A percentile compares a stretch with the other conserved stretches of the same genome.
Evolutionary conservation across 2,888 invertebrate genomes (phyloP).

Genomic region (Limnephilus auricula): DNA sequence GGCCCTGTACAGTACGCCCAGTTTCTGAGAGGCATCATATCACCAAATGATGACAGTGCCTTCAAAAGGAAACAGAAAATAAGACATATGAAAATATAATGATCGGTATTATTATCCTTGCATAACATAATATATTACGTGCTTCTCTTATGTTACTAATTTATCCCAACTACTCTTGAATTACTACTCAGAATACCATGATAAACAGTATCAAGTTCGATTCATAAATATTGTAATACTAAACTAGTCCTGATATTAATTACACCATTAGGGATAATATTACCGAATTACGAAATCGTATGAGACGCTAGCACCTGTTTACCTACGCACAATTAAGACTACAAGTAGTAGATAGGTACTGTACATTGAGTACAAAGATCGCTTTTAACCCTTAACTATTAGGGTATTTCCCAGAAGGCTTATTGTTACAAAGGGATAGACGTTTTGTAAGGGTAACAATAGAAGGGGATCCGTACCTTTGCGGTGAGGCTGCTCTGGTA

Average conservation of each 20-base stretch:
- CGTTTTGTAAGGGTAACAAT: not conserved
- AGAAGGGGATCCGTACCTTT: not conserved
- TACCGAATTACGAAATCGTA: not conserved
- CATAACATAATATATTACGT: not conserved
- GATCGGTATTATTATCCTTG: not conserved
- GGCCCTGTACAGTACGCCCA: no score
- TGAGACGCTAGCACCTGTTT: not conserved
- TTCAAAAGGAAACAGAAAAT: no score
- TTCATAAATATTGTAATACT: not conserved
- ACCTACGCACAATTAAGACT: not conserved
- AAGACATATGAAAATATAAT: not conserved
- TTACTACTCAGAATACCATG: not conserved
- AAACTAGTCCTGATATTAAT: not conserved
- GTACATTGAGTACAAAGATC: not conserved
- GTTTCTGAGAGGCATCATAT: no score
- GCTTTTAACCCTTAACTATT: conserved; percentile 24
- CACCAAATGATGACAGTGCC: no score
- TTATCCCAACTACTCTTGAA: not conserved
- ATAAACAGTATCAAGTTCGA: not conserved
- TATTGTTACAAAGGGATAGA: conserved; percentile 39
- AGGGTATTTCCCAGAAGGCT: conserved; percentile 53
- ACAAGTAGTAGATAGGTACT: not conserved
- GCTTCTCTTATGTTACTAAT: not conserved
- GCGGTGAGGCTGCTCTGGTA: not conserved
- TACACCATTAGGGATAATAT: not conserved